Evolutionary conservation across 2,888 invertebrate species (phyloP).

Genomic region (Cancer borealis): DNA sequence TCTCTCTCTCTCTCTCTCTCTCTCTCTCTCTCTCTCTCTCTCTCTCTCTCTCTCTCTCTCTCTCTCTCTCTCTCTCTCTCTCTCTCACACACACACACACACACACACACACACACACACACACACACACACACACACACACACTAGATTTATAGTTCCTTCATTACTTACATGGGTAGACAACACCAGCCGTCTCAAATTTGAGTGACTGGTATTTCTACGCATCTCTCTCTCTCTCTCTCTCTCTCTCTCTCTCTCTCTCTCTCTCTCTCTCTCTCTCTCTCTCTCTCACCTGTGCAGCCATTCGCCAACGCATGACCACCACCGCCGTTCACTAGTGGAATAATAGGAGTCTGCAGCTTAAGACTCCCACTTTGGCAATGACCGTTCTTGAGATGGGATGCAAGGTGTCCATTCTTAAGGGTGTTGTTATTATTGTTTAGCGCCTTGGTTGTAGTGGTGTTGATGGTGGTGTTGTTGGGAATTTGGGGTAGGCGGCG

Average conservation of each 20-base stretch:
- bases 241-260: slow-evolving; percentile 33
- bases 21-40: neutral
- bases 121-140: too few relatives aligned
- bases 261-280: slow-evolving; percentile 39
- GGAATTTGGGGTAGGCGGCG: slow-evolving; percentile 50
- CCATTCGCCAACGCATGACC: neutral
- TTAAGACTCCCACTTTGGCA: neutral
- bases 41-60: slow-evolving; percentile 17
- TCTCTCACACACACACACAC: too few relatives aligned
- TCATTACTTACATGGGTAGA: too few relatives aligned
- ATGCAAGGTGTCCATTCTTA: neutral
- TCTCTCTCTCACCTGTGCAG: neutral
- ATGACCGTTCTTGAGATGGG: neutral
- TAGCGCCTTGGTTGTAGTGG: slow-evolving; percentile 17
- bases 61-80: neutral
- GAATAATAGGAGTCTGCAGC: neutral
- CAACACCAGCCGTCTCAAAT: too few relatives aligned
- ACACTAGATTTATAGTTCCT: too few relatives aligned
- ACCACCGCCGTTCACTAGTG: slow-evolving; percentile 1
- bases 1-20: slow-evolving; percentile 7
- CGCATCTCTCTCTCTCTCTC: neutral
- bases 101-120: too few relatives aligned
- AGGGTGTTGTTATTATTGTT: slow-evolving; percentile 3
- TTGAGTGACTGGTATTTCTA: too few relatives aligned
- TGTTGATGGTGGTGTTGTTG: neutral